phyloP scores from a whole-genome alignment of 2,113 vertebrate genomes.

The Rousettus leschenaultii region DNA sequence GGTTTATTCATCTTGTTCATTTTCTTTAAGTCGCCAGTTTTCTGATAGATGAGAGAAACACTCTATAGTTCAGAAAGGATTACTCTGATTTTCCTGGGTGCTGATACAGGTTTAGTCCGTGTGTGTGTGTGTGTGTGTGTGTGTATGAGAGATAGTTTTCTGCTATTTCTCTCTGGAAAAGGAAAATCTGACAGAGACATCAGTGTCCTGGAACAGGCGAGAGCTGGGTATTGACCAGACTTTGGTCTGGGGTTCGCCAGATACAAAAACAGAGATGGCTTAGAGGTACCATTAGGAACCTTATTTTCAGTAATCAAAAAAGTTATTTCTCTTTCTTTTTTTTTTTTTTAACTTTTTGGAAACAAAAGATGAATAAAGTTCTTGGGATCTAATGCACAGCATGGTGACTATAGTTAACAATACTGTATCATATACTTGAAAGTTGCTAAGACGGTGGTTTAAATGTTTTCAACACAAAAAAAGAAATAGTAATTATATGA shows the following conservation, averaged over 20 bases:
- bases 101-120: not conserved
- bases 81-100: not conserved
- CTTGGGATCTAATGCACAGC: not conserved
- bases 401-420: not conserved
- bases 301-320: not conserved
- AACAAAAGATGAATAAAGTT: not conserved
- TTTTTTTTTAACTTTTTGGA: not conserved
- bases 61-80: not conserved
- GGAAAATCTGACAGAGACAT: not conserved
- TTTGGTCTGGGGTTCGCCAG: not conserved
- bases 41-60: not conserved
- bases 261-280: not conserved
- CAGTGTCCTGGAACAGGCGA: not conserved
- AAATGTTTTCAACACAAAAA: not conserved
- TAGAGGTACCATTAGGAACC: not conserved
- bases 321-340: not conserved
- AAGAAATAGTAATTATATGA: not conserved
- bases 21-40: not conserved
- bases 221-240: not conserved
- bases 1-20: not conserved
- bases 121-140: not conserved
- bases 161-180: not conserved
- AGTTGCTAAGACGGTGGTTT: not conserved
- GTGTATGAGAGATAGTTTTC: not conserved
- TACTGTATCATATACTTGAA: not conserved